Percentiles rank a stretch among this genome's conserved stretches.
phyloP scores from a whole-genome alignment of 1,140 invertebrate species.

The Steinernema khuongi region DNA sequence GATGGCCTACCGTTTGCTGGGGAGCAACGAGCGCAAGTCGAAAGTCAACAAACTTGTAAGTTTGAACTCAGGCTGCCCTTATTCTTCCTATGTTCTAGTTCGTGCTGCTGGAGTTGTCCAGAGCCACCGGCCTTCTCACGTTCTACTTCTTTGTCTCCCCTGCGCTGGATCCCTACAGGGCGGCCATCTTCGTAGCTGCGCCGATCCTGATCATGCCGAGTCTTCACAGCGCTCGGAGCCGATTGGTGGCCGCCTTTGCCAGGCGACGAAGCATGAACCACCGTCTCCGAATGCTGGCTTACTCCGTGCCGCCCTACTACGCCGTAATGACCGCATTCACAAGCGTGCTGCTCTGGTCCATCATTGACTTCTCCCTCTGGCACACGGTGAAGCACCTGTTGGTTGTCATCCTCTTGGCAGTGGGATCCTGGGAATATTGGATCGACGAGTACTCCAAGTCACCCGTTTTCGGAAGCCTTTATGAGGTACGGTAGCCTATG shows the following conservation, averaged over 20 bases:
- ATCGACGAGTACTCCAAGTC: slow-evolving; percentile 34
- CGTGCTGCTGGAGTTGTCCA: slow-evolving; percentile 38
- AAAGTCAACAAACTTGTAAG: slow-evolving; percentile 3
- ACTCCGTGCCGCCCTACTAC: slow-evolving; percentile 32
- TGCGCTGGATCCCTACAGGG: not conserved
- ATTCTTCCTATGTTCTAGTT: slow-evolving; percentile 19
- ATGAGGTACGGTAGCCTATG: slow-evolving; percentile 26
- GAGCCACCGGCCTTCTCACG: slow-evolving; percentile 39
- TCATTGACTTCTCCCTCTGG: slow-evolving; percentile 32
- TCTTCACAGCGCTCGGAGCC: not conserved
- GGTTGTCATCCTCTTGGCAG: slow-evolving; percentile 36
- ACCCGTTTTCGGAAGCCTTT: slow-evolving; percentile 42
- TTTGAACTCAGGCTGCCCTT: not conserved
- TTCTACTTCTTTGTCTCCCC: slow-evolving; percentile 15
- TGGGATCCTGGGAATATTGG: slow-evolving; percentile 54
- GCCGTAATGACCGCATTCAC: slow-evolving; percentile 17
- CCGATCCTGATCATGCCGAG: slow-evolving; percentile 7
- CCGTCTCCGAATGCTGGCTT: slow-evolving; percentile 39
- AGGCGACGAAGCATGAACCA: not conserved
- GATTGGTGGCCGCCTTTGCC: slow-evolving; percentile 2
- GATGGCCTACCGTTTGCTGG: not conserved
- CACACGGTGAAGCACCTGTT: not conserved
- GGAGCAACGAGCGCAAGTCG: not conserved
- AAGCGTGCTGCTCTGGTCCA: slow-evolving; percentile 24
- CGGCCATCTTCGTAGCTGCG: not conserved